Conservation (phyloP, 2,888 invertebrate genomes). For the Drosophila dives region DNA sequence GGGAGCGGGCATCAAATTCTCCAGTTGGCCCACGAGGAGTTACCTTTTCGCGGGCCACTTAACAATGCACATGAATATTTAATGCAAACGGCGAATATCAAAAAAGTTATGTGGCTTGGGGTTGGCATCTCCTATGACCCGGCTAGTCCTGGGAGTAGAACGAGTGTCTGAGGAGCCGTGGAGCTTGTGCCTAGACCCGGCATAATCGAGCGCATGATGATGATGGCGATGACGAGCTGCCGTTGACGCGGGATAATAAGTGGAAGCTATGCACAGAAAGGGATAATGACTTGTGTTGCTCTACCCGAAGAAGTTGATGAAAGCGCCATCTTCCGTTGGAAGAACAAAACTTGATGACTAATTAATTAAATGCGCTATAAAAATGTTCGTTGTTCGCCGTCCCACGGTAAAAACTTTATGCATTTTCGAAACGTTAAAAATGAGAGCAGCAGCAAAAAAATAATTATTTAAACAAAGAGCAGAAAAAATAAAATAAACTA, state of each 20-base stretch:
- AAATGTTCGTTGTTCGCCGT: conserved; percentile 56
- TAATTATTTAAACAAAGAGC: conserved; percentile 58
- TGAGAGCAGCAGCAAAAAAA: conserved; percentile 38
- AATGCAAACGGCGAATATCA: conserved; percentile 58
- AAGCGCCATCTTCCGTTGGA: conserved; percentile 57
- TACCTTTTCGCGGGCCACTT: conserved; percentile 61
- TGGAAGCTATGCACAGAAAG: conserved; percentile 57
- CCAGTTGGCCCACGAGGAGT: conserved; percentile 32
- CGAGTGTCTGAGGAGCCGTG: conserved; percentile 6
- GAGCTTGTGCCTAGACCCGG: conserved; percentile 23
- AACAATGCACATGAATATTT: conserved; percentile 74
- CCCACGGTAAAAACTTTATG: conserved; percentile 62
- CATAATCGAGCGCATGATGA: conserved; percentile 68
- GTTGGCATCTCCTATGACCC: conserved; percentile 16
- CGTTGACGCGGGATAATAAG: conserved; percentile 68
- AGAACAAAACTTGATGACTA: conserved; percentile 77
- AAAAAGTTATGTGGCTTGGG: conserved; percentile 55
- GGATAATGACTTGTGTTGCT: conserved; percentile 64
- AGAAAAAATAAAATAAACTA: conserved; percentile 31
- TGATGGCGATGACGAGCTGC: conserved; percentile 65
- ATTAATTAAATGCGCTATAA: conserved; percentile 79
- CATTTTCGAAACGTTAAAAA: conserved; percentile 61
- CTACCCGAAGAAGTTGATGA: conserved; percentile 44
- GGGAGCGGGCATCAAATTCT: conserved; percentile 15
- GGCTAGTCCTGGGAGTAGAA: conserved; percentile 12